phyloP scores from a whole-genome alignment of 2,797 vertebrate species.

The Argya squamiceps region DNA sequence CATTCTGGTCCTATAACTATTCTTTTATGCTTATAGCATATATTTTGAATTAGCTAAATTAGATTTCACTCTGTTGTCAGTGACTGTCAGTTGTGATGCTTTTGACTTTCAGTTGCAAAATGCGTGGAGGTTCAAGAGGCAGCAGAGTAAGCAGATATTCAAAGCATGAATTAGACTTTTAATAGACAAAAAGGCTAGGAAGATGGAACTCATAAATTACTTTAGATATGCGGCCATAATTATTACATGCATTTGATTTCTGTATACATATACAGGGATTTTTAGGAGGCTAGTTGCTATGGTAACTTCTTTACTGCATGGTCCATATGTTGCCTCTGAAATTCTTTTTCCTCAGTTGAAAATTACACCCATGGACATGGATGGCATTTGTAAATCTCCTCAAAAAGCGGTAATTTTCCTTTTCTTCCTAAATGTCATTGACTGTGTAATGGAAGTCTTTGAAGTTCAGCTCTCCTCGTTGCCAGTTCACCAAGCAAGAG shows the following conservation, averaged over 20 bases:
- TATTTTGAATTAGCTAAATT: constrained; percentile 24
- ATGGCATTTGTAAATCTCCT: constrained; percentile 54
- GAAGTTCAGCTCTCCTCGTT: constrained; percentile 32
- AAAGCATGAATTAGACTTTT: neutral
- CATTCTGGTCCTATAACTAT: neutral
- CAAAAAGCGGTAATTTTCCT: constrained; percentile 18
- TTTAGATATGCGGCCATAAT: neutral
- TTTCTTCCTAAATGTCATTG: constrained; percentile 55
- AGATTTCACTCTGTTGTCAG: neutral
- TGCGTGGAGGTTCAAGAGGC: neutral
- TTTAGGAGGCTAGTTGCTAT: constrained; percentile 60
- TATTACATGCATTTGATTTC: constrained; percentile 36
- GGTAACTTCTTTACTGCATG: constrained; percentile 55
- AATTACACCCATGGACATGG: constrained; percentile 62
- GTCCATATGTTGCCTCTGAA: constrained; percentile 56
- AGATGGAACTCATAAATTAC: neutral
- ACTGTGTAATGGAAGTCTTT: constrained; percentile 46
- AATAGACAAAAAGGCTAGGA: neutral
- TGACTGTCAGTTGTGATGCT: neutral
- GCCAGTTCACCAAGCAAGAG: constrained; percentile 8
- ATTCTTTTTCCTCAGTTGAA: constrained; percentile 50
- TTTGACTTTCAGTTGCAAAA: neutral
- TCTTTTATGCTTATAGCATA: neutral
- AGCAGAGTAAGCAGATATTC: neutral
- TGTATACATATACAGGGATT: neutral